Percentiles rank a stretch among this genome's conserved stretches.
phyloP scores from a whole-genome alignment of 2,797 vertebrate species.

The Xenops minutus region DNA sequence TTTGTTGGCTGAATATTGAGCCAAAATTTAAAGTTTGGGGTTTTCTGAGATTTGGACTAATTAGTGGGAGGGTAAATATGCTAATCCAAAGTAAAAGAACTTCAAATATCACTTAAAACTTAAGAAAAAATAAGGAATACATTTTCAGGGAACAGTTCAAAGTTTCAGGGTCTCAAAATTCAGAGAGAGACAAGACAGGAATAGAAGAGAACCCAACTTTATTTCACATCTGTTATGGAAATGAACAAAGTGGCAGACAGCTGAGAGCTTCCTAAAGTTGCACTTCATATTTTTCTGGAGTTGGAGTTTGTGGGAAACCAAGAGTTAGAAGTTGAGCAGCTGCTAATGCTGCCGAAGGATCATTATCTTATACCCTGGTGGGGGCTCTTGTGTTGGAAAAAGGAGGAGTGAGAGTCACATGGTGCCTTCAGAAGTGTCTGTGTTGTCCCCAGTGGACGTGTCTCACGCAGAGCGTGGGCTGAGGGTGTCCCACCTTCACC shows the following conservation, averaged over 20 bases:
- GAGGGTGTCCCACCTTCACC: not conserved
- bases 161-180: conserved; percentile 11
- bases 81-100: not conserved
- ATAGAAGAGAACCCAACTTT: conserved; percentile 2
- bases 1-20: not conserved
- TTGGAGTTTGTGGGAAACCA: conserved; percentile 31
- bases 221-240: conserved; percentile 52
- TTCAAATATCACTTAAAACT: not conserved
- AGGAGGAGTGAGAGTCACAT: not conserved
- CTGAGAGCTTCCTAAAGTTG: conserved; percentile 36
- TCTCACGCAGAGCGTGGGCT: not conserved
- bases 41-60: not conserved
- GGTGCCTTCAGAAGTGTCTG: fast-evolving
- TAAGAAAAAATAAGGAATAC: not conserved
- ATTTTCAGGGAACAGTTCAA: not conserved
- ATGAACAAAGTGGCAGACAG: not conserved
- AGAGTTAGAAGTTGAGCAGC: conserved; percentile 1
- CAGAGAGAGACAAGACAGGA: not conserved
- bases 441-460: not conserved
- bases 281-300: conserved; percentile 2
- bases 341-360: not conserved
- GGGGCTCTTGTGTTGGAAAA: not conserved
- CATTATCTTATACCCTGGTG: not conserved
- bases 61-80: not conserved
- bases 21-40: not conserved